Evolutionary conservation across 2,113 vertebrate species (phyloP).

Genomic region (Micromys minutus): DNA sequence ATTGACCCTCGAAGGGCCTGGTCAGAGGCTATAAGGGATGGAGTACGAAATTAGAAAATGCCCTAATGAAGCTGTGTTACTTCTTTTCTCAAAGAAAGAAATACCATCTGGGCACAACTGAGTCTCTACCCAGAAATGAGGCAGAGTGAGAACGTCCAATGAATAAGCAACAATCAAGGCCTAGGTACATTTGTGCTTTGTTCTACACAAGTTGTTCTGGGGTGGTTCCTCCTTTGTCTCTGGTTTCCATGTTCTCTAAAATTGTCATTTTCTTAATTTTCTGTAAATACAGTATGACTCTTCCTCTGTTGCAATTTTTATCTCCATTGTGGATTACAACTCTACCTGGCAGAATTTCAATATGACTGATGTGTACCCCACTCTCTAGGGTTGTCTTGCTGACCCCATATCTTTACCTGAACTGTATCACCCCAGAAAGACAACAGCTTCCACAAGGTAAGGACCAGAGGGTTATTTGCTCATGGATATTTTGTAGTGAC

Average conservation of each 20-base stretch:
- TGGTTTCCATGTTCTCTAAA: background rate
- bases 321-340: background rate
- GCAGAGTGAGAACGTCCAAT: too few relatives aligned
- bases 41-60: too few relatives aligned
- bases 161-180: background rate
- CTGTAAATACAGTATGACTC: too few relatives aligned
- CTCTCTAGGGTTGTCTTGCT: background rate
- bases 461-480: too few relatives aligned
- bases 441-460: background rate
- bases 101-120: too few relatives aligned
- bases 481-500: background rate
- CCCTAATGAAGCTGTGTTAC: too few relatives aligned
- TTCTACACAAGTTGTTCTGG: background rate
- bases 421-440: background rate
- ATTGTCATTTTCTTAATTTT: too few relatives aligned
- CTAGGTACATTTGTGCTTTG: background rate
- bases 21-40: too few relatives aligned
- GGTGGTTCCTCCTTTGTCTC: too few relatives aligned
- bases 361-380: background rate
- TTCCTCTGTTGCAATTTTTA: background rate
- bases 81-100: too few relatives aligned
- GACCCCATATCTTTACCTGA: background rate
- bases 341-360: background rate
- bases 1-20: too few relatives aligned
- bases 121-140: too few relatives aligned